Percentiles rank a stretch among this genome's conserved stretches.
phyloP scores from a whole-genome alignment of 1,140 invertebrate species.

The Eumaeus atala region DNA sequence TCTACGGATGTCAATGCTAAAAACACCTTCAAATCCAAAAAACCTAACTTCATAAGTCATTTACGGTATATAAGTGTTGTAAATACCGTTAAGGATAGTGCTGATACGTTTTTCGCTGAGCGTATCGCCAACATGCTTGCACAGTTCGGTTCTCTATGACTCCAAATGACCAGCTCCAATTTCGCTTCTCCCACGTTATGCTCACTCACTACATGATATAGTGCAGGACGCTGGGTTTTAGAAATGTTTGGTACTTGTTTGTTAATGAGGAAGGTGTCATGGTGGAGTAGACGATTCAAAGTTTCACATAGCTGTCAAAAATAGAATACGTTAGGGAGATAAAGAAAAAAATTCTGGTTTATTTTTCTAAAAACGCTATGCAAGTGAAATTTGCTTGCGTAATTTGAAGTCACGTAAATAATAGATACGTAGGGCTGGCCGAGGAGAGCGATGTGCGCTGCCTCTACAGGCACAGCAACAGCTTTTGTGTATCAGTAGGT shows the following conservation, averaged over 20 bases:
- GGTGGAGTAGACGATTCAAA: constrained; percentile 5
- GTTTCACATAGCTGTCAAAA: constrained; percentile 10
- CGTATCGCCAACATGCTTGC: background rate
- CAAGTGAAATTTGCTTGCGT: no score
- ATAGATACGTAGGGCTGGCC: no score
- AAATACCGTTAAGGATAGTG: background rate
- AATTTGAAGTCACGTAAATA: no score
- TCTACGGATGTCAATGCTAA: no score
- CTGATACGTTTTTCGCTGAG: background rate
- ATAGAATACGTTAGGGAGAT: no score
- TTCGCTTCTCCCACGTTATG: background rate
- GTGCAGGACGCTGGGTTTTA: background rate
- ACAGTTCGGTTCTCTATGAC: background rate
- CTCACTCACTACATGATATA: constrained; percentile 8
- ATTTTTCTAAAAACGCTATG: background rate
- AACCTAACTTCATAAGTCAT: no score
- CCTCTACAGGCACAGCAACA: no score
- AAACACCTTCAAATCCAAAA: no score
- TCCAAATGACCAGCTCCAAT: background rate
- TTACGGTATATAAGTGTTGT: background rate
- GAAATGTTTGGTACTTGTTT: constrained; percentile 12
- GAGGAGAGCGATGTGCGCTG: no score
- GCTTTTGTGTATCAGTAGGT: no score
- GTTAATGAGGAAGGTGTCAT: constrained; percentile 13
- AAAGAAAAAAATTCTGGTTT: background rate